phyloP scores from a whole-genome alignment of 1,140 invertebrate species.

The Panagrolaimus sp. region DNA sequence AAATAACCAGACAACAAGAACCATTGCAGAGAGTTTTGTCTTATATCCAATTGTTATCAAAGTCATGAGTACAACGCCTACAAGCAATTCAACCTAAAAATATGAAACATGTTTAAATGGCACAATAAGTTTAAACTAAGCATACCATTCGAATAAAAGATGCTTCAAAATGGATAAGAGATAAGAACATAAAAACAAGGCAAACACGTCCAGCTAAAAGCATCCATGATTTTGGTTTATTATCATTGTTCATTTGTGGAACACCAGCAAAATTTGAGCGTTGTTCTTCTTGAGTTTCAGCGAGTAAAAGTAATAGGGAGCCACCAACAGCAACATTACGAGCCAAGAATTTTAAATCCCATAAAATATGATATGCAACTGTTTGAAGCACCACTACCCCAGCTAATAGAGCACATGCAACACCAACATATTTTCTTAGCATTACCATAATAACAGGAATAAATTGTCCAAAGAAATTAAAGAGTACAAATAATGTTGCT shows the following conservation, averaged over 20 bases:
- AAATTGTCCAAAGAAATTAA: constrained; percentile 90
- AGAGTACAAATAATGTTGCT: constrained; percentile 80
- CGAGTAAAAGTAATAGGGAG: constrained; percentile 82
- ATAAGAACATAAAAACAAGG: constrained; percentile 97
- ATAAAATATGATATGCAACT: constrained; percentile 71
- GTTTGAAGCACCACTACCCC: constrained; percentile 90
- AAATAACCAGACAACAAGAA: constrained; percentile 81
- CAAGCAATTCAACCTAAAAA: constrained; percentile 75
- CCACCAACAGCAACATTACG: constrained; percentile 89
- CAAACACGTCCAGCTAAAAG: constrained; percentile 89
- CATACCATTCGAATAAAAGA: constrained; percentile 70
- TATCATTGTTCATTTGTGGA: constrained; percentile 79
- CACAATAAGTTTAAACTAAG: constrained; percentile 6
- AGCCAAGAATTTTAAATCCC: constrained; percentile 89
- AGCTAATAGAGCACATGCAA: constrained; percentile 87
- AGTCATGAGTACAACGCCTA: constrained; percentile 88
- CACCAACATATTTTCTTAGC: constrained; percentile 79
- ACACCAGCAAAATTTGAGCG: constrained; percentile 90
- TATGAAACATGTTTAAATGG: constrained; percentile 14
- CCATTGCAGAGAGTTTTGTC: constrained; percentile 91
- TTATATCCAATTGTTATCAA: constrained; percentile 94
- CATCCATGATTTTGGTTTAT: constrained; percentile 93
- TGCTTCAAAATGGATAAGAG: constrained; percentile 84
- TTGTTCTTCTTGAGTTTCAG: constrained; percentile 72
- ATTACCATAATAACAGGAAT: constrained; percentile 77